Conservation (phyloP, 2,113 vertebrate genomes). For the Spilogale gracilis region DNA sequence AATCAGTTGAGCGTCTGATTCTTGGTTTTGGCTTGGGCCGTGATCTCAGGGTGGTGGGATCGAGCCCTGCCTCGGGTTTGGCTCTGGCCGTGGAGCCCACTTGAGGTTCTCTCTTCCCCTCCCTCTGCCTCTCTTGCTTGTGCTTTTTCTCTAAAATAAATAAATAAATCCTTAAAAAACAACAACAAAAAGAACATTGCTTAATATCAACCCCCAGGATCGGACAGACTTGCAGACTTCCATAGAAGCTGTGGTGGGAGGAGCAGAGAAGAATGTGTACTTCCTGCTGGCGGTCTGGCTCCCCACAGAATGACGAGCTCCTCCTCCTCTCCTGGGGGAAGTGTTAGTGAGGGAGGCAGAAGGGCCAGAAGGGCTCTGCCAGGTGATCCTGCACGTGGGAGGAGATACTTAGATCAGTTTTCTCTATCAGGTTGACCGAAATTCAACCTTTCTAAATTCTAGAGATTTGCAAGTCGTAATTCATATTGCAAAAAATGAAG, state of each 20-base stretch:
- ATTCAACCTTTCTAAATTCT: neutral
- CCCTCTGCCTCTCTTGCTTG: neutral
- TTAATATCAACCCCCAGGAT: neutral
- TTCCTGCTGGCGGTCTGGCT: slow-evolving; percentile 7
- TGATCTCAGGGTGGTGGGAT: neutral
- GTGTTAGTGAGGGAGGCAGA: neutral
- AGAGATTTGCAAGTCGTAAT: neutral
- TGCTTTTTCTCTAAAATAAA: neutral
- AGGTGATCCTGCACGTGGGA: neutral
- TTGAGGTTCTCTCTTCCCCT: neutral
- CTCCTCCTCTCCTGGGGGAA: neutral
- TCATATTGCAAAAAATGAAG: neutral
- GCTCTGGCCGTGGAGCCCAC: neutral
- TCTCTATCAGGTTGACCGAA: neutral
- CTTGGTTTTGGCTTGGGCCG: neutral
- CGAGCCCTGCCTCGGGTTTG: neutral
- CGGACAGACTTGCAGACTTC: neutral
- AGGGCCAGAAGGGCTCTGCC: neutral
- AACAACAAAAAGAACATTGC: neutral
- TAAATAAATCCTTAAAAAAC: neutral
- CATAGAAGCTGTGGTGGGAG: neutral
- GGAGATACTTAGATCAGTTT: neutral
- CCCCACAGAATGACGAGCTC: neutral
- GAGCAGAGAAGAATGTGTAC: neutral
- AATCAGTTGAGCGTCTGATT: neutral